Base-by-base conservation (phyloP, 2,888 invertebrate genomes). In the Osmoderma eremita region DNA sequence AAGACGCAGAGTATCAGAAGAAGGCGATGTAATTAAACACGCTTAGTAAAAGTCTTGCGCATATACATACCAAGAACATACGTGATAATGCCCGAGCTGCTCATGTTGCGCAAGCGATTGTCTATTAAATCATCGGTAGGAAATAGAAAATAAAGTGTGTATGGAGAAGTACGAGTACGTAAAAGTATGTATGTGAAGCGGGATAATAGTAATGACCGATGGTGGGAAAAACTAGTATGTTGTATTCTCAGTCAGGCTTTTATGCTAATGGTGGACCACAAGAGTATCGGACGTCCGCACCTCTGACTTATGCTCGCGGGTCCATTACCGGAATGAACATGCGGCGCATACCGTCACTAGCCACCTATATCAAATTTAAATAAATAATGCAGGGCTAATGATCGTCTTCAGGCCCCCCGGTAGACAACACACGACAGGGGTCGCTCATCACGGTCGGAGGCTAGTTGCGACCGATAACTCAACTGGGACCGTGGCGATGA, bases 221-320 rank as follows among this genome's bases (percentile, higher is more conserved):
- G 79, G 80, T 81, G 80, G 80, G 81, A 81, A 80, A 79, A 81
- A 80, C 77, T 80, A 72, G 79, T 75, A 75, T 75, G 75, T 76
- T 78, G 78, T 78, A 78, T 81, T 80, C 81, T 81, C 80, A 80
- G 79, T 79, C 71, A 75, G 75, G 70, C 68, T 67, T 71, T 65
- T 78, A 77, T 78, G 77, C 76, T 78, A 78, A 77, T 78, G 74
- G 72, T 71, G 70, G 71, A 68, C 69, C 73, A 70, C 72, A 71
- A 53, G 62, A 71, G 63, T 72, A 72, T 71, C 73, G 71, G 71
- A 73, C 68, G 73, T 73, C 72, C 74, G 71, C 70, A 72, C 73
- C 69, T 74, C 71, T 70, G 69, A 71, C 69, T 71, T 71, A 73
- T 73, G 67, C 67, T 67, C 67, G 50, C 67, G 69, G 68, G 64